Conservation (phyloP, 2,113 vertebrate species). For the Bos indicus region DNA sequence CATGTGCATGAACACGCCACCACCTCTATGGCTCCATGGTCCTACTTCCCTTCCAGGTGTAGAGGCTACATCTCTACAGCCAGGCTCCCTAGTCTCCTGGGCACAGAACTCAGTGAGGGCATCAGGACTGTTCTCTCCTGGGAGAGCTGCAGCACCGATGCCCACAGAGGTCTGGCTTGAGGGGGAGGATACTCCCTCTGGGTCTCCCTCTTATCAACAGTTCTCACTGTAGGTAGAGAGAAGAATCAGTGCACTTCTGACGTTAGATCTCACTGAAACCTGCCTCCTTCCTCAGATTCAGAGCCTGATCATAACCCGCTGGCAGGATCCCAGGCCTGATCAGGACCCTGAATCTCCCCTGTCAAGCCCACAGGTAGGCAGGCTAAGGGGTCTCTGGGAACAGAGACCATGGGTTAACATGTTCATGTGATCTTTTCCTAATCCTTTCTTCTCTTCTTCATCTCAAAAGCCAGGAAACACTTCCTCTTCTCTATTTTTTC, state of each 20-base stretch:
- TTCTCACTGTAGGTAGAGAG: neutral
- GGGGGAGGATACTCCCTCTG: neutral
- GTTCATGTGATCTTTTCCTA: neutral
- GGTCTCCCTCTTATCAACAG: neutral
- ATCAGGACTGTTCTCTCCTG: neutral
- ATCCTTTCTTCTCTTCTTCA: neutral
- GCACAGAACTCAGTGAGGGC: neutral
- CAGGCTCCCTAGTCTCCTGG: neutral
- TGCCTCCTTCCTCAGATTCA: neutral
- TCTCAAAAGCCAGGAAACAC: neutral
- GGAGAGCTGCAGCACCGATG: neutral
- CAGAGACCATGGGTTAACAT: neutral
- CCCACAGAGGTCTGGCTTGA: neutral
- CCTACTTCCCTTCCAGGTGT: neutral
- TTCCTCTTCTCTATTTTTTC: neutral
- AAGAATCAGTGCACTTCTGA: neutral
- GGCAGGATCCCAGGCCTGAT: neutral
- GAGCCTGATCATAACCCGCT: neutral
- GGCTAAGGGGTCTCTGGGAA: neutral
- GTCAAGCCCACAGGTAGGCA: neutral
- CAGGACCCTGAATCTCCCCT: neutral
- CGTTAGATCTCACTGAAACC: neutral
- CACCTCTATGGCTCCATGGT: neutral
- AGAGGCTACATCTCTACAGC: neutral
- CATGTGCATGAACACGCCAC: neutral